Conservation (phyloP, 2,113 vertebrate species). For the Bos javanicus region DNA sequence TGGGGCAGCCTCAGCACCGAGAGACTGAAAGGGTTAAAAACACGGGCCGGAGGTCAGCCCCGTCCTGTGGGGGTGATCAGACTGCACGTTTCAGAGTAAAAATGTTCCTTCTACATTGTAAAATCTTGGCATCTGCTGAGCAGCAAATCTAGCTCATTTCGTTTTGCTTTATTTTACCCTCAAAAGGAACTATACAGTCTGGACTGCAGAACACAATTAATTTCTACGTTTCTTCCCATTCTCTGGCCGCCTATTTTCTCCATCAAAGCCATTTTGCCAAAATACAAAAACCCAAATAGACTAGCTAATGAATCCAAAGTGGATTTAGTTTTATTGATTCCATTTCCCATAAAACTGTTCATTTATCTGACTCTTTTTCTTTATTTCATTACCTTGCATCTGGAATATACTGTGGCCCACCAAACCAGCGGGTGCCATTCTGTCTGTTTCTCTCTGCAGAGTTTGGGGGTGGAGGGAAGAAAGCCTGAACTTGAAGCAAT, state of each 20-base stretch:
- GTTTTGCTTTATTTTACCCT: slow-evolving; percentile 73
- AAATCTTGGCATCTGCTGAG: slow-evolving; percentile 77
- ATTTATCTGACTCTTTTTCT: slow-evolving; percentile 48
- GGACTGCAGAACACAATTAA: slow-evolving; percentile 53
- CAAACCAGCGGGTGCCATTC: slow-evolving; percentile 37
- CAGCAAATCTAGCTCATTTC: slow-evolving; percentile 66
- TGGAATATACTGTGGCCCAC: neutral
- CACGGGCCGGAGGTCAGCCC: slow-evolving; percentile 2
- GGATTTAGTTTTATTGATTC: slow-evolving; percentile 53
- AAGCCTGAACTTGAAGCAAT: slow-evolving; percentile 64
- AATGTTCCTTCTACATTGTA: slow-evolving; percentile 74
- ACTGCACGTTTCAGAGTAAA: slow-evolving; percentile 68
- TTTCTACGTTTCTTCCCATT: slow-evolving; percentile 64
- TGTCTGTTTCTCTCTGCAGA: neutral
- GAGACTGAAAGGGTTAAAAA: slow-evolving; percentile 67
- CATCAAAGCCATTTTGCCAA: slow-evolving; percentile 48
- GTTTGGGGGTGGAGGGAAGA: slow-evolving; percentile 16
- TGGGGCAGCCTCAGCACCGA: neutral
- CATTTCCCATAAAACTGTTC: neutral
- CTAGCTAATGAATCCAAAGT: slow-evolving; percentile 67
- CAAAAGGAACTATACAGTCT: slow-evolving; percentile 74
- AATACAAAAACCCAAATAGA: neutral
- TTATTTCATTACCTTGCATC: slow-evolving; percentile 65
- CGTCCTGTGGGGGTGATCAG: slow-evolving; percentile 66
- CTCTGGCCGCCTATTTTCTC: slow-evolving; percentile 62